Evolutionary conservation across 1,140 invertebrate genomes (phyloP), one percentile per base, ranked within the genome.

Genomic region (Piezodorus guildinii): DNA sequence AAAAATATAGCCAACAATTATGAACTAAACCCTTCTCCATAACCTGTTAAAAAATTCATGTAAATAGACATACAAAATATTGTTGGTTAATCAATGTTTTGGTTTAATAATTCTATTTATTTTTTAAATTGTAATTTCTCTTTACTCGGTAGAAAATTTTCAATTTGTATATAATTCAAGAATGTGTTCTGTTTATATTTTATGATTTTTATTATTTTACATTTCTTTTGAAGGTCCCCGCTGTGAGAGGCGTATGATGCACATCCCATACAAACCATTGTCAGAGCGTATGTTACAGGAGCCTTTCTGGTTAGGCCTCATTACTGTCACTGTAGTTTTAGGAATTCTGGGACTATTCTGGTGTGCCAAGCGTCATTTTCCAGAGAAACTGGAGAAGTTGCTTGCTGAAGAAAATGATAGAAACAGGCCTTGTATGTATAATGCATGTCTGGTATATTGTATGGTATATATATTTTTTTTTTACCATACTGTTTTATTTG

Each of bases 271-370:
- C 72, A 84, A 83, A 67, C 84, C 85, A 2, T 70, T 87, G 23
- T 83, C 83, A 46, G 78, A 87, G 62, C 73, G 86, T 23, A 89
- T 90, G 86, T 75, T 90, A 6, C 83, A 88, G 69, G 87, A 90
- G 72, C 87, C 87, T 0, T 90, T 90, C 73, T 90, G 87, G 87
- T 74, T 90, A 16, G 87, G 87, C 2, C 76, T 90, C 16, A 86
- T 90, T 71, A 87, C 87, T 0, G 86, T 90, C 12, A 85, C 84
- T 63, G 79, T 85, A 6, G 86, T 90, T 9, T 77, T 90, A 65
- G 80, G 79, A 44, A 77, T 86, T 21, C 85, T 90, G 66, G 85
- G 85, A 12, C 74, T 87, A 21, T 80, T 88, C 9, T 90, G 86
- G 83, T 89, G 87, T 72, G 84, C 86, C 54, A 88, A 87, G 71